These are phyloP conservation scores for Misgurnus mizolepis DNA, from an alignment of 2,113 vertebrate genomes.

Conservation along the genomic window DNA sequence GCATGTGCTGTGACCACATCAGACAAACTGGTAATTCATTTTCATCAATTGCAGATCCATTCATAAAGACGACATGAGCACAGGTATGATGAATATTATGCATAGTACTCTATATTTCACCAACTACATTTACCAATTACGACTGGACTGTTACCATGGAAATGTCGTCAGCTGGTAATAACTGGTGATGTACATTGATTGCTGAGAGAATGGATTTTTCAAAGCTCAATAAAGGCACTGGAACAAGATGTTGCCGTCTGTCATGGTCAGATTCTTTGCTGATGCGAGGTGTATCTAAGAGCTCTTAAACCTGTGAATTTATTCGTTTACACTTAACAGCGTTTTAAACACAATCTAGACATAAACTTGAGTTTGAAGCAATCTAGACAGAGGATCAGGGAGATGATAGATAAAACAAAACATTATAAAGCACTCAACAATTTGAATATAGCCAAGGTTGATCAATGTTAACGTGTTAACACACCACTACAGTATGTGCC, in stretches of 20 bases:
- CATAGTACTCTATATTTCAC: slow-evolving; percentile 8
- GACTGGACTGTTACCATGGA: slow-evolving; percentile 45
- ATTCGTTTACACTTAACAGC: not conserved
- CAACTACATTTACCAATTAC: not conserved
- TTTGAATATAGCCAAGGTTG: slow-evolving; percentile 62
- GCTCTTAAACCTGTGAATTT: not conserved
- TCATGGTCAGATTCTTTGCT: not conserved
- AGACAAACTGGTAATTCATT: slow-evolving; percentile 3
- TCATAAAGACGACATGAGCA: not conserved
- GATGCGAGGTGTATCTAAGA: not conserved
- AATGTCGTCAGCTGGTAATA: slow-evolving; percentile 42
- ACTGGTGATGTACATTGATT: slow-evolving; percentile 48
- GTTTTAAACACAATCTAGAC: not conserved
- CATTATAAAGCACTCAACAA: slow-evolving; percentile 54
- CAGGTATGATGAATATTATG: slow-evolving; percentile 1
- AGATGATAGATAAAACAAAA: slow-evolving; percentile 41
- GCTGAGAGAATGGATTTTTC: slow-evolving; percentile 39
- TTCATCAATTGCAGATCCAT: slow-evolving; percentile 16
- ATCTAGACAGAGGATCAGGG: not conserved
- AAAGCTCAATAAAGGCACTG: slow-evolving; percentile 33
- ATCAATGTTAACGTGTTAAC: slow-evolving; percentile 63
- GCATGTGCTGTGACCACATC: slow-evolving; percentile 66
- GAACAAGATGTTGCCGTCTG: slow-evolving; percentile 13
- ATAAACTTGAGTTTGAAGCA: not conserved
- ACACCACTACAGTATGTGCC: slow-evolving; percentile 4